Percentiles rank a stretch among this genome's conserved stretches.
These are phyloP conservation scores for Morpho deidamia DNA, from an alignment of 2,888 invertebrate genomes.

Conservation along the genomic window DNA sequence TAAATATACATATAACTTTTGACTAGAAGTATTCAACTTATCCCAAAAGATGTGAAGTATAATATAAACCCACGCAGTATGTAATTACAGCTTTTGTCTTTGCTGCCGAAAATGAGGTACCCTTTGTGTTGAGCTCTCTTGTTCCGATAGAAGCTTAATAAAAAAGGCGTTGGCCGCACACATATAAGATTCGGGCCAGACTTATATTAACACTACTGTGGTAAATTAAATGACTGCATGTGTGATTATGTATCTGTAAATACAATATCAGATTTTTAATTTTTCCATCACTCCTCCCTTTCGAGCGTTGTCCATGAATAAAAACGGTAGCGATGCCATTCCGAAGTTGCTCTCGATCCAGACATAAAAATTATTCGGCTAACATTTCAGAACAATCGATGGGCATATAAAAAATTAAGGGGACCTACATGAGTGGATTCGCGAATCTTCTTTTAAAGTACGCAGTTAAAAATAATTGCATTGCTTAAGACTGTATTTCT, in stretches of 20 bases:
- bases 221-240: not conserved
- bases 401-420: constrained; percentile 6
- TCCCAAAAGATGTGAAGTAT: not conserved
- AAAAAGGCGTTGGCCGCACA: constrained; percentile 27
- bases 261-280: not conserved
- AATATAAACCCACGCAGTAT: constrained; percentile 4
- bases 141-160: constrained; percentile 47
- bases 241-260: not conserved
- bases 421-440: constrained; percentile 7
- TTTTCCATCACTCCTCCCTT: not conserved
- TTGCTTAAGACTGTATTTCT: constrained; percentile 4
- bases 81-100: constrained; percentile 70
- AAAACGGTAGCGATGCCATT: constrained; percentile 5
- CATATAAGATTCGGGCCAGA: constrained; percentile 38
- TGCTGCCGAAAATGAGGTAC: constrained; percentile 60
- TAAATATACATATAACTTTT: not conserved
- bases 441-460: constrained; percentile 2
- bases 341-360: constrained; percentile 5
- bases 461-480: constrained; percentile 13
- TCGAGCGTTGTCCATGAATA: not conserved
- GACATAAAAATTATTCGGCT: constrained; percentile 9
- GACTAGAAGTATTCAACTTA: too few species aligned
- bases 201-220: constrained; percentile 6
- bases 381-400: constrained; percentile 9
- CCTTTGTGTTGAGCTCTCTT: constrained; percentile 50